phyloP scores from a whole-genome alignment of 2,797 vertebrate genomes.

The Simalia tracyae region DNA sequence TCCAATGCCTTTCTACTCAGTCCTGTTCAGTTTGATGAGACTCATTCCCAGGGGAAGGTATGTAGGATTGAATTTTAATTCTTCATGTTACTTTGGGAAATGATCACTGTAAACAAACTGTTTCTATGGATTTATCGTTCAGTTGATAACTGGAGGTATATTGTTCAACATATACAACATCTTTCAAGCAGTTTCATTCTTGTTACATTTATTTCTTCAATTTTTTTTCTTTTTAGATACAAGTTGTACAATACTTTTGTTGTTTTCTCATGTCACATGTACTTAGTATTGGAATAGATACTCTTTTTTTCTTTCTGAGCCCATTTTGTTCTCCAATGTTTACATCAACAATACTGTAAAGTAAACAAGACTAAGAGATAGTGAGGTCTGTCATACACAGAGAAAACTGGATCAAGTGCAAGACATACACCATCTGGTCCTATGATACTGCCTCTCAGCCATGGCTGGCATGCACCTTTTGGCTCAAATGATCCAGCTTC shows the following conservation, averaged over 20 bases:
- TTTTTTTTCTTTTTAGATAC: slow-evolving; percentile 4
- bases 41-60: background rate
- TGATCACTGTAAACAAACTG: slow-evolving; percentile 34
- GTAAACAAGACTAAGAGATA: background rate
- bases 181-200: background rate
- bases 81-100: background rate
- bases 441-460: background rate
- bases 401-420: background rate
- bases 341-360: background rate
- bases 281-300: background rate
- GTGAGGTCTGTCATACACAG: background rate
- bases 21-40: background rate
- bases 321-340: background rate
- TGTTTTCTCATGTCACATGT: background rate
- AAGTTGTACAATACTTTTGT: background rate
- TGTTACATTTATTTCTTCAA: slow-evolving; percentile 2
- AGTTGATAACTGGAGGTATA: slow-evolving; percentile 22
- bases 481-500: background rate
- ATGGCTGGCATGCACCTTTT: background rate
- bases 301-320: background rate
- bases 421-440: background rate
- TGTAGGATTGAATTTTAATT: background rate
- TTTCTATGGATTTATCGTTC: slow-evolving; percentile 16
- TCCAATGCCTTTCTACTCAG: background rate
- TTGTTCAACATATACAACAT: slow-evolving; percentile 22